A percentile compares a stretch with the other conserved stretches of the same genome.
Evolutionary conservation across 2,888 invertebrate species (phyloP).

Genomic region (Nephrotoma flavescens): DNA sequence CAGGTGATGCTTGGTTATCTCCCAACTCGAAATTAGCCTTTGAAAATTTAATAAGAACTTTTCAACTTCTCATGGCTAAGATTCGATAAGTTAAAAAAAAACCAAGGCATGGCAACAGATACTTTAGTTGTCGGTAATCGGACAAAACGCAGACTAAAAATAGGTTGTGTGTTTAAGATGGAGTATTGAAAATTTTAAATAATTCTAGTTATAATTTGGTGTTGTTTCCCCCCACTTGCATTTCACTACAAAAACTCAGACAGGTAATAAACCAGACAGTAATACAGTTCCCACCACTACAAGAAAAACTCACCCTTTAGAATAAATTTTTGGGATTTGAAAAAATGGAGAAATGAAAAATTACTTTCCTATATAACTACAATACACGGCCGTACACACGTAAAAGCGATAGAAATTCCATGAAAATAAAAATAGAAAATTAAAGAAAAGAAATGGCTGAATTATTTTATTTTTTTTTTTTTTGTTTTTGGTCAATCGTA

Average conservation of each 20-base stretch:
- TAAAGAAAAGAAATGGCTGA: constrained; percentile 1
- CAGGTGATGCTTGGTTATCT: no score
- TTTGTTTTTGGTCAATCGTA: constrained; percentile 3
- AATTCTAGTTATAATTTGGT: no score
- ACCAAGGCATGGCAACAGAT: no score
- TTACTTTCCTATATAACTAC: not conserved
- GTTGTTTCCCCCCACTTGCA: no score
- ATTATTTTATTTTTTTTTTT: not conserved
- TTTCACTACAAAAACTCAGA: not conserved
- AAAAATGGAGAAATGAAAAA: not conserved
- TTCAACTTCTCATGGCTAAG: no score
- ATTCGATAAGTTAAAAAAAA: no score
- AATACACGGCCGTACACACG: not conserved
- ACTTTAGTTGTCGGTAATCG: no score
- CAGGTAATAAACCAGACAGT: not conserved
- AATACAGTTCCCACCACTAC: not conserved
- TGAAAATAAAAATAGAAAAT: not conserved
- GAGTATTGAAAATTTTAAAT: no score
- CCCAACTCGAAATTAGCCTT: no score
- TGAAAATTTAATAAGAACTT: no score
- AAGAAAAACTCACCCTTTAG: not conserved
- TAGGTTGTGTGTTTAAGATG: no score
- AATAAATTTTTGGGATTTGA: not conserved
- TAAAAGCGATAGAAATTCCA: not conserved
- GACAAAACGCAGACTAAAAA: no score